Base-by-base conservation (phyloP, 37 sponge, comb jelly and placozoan species). In the Beroe forskalii region DNA sequence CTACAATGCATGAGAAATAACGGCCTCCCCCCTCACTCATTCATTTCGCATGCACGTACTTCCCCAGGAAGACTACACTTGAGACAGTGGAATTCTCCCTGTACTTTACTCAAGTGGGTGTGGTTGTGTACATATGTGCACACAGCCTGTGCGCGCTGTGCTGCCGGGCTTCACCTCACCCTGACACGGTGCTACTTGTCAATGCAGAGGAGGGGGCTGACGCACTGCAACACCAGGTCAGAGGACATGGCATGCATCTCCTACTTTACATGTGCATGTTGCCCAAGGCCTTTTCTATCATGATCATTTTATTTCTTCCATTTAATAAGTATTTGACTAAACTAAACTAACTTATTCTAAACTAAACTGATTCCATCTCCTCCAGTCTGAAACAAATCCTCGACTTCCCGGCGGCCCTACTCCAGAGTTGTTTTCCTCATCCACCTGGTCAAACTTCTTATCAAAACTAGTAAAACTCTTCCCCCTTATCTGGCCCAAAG, bases 371-470 rank as follows among this genome's bases (percentile, higher is more conserved):
- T 23, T 64, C 25, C 31, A 22, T 64, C 66, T 22, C 14, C 31
- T 27, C 31, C 66, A 48, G 55, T 6, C 55, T 48, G 24, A 80
- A 3, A 80, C 86, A 23, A 80, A 80, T 38, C 86, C 86, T 22
- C 86, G 86, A 12, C 55, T 80, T 1, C 86, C 86, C 35, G 86
- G 86, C 24, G 86, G 86, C 40, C 86, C 86, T 1, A 8, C 22
- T 1, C 44, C 55, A 0, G 86, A 80, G 38, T 42, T 80, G 14
- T 33, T 37, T 1, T 44, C 55, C 25, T 41, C 55, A 0, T 80
- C 86, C 19, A 80, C 86, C 86, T 80, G 86, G 86, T 44, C 55
- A 42, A 41, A 80, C 86, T 80, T 80, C 86, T 43, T 80, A 2
- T 14, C 17, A 19, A 80, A 80, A 44, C 24, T 41, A 12, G 4